Evolutionary conservation across 2,888 invertebrate genomes (phyloP).

Genomic region (Alloplasta piceator): DNA sequence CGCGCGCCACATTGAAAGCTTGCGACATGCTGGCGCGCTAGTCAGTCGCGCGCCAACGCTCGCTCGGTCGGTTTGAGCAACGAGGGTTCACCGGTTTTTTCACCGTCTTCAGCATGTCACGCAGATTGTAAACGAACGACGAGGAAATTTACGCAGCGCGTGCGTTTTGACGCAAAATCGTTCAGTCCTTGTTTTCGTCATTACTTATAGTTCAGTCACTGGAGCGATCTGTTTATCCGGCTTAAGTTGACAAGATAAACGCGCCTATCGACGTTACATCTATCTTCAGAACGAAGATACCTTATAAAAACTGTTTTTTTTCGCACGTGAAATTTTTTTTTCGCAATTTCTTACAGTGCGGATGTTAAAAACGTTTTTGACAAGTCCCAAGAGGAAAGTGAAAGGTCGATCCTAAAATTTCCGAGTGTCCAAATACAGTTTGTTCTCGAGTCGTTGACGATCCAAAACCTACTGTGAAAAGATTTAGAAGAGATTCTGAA

Average conservation of each 20-base stretch:
- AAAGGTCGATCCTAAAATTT: too few species aligned
- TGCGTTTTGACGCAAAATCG: neutral
- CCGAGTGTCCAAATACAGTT: too few species aligned
- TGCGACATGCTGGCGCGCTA: conserved; percentile 80
- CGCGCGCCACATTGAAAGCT: conserved; percentile 82
- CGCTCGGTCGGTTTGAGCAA: conserved; percentile 71
- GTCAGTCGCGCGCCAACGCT: conserved; percentile 82
- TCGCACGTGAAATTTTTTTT: too few species aligned
- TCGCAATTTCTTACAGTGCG: too few species aligned
- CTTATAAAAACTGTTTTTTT: too few species aligned
- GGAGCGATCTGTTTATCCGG: neutral
- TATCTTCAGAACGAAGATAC: too few species aligned
- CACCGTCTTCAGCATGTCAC: neutral
- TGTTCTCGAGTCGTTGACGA: too few species aligned
- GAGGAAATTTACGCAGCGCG: conserved; percentile 14
- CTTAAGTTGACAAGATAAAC: neutral
- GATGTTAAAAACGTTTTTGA: too few species aligned
- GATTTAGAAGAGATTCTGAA: too few species aligned
- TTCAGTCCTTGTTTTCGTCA: neutral
- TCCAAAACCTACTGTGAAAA: too few species aligned
- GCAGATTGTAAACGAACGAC: conserved; percentile 3
- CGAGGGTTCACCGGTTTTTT: conserved; percentile 44
- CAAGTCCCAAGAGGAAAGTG: too few species aligned
- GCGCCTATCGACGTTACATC: too few species aligned
- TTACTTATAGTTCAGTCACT: neutral